phyloP scores from a whole-genome alignment of 2,113 vertebrate species.

The Laticauda colubrina region DNA sequence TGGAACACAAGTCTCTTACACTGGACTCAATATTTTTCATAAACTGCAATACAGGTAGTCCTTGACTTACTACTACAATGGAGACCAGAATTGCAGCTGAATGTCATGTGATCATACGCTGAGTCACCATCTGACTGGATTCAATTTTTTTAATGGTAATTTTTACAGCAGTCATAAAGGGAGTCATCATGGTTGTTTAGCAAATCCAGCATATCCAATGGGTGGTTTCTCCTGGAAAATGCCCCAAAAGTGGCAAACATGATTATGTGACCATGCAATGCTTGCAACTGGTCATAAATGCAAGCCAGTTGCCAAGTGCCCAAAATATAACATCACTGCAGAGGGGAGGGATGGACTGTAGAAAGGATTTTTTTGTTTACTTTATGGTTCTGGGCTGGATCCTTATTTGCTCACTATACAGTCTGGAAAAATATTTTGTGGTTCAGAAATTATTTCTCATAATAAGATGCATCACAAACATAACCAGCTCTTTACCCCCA shows the following conservation, averaged over 20 bases:
- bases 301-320: neutral
- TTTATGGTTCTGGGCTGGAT: neutral
- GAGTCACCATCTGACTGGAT: neutral
- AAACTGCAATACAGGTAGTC: neutral
- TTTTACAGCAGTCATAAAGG: neutral
- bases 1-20: neutral
- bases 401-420: neutral
- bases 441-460: neutral
- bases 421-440: neutral
- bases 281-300: neutral
- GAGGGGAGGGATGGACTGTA: neutral
- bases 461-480: neutral
- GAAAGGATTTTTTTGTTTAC: neutral
- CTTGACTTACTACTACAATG: neutral
- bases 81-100: neutral
- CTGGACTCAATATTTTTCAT: neutral
- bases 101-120: neutral
- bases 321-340: neutral
- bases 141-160: neutral
- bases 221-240: neutral
- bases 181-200: neutral
- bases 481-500: neutral
- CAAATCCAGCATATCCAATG: neutral
- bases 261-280: neutral
- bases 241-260: neutral